Conservation (phyloP, 2,113 vertebrate species). For the Salvelinus alpinus region DNA sequence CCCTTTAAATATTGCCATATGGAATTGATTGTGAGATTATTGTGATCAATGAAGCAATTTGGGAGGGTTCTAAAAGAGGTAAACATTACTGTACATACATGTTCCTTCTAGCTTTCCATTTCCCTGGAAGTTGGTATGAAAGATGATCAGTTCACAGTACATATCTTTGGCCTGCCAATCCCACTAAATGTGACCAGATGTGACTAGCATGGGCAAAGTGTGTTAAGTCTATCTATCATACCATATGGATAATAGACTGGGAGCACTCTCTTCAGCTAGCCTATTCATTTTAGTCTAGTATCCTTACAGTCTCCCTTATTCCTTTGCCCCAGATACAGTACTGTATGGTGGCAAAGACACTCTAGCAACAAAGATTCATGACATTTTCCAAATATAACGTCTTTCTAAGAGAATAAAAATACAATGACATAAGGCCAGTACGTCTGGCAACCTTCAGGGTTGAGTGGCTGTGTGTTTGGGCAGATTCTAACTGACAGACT, state of each 20-base stretch:
- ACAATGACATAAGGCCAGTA: slow-evolving; percentile 59
- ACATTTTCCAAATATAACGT: background rate
- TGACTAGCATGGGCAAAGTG: slow-evolving; percentile 10
- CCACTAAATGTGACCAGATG: slow-evolving; percentile 40
- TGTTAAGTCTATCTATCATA: slow-evolving; percentile 9
- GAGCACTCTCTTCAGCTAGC: slow-evolving; percentile 45
- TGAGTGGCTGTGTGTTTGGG: slow-evolving; percentile 64
- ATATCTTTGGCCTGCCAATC: background rate
- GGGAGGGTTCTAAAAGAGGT: too few species aligned
- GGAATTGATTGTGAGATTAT: too few species aligned
- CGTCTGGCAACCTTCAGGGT: slow-evolving; percentile 67
- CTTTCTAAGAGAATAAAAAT: slow-evolving; percentile 40
- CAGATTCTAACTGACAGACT: slow-evolving; percentile 50
- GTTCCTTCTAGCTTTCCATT: too few species aligned
- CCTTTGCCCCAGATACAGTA: too few species aligned
- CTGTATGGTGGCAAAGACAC: background rate
- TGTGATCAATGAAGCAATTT: too few species aligned
- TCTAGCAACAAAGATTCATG: too few species aligned
- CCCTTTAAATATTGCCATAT: background rate
- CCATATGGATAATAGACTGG: slow-evolving; percentile 63
- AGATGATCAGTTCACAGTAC: too few species aligned
- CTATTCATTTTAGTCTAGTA: slow-evolving; percentile 11
- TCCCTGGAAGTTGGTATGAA: too few species aligned
- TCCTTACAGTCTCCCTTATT: too few species aligned
- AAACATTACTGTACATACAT: too few species aligned